Evolutionary conservation across 2,888 invertebrate species (phyloP), one percentile per base, ranked within the genome.

Genomic region (Lithodes maja): DNA sequence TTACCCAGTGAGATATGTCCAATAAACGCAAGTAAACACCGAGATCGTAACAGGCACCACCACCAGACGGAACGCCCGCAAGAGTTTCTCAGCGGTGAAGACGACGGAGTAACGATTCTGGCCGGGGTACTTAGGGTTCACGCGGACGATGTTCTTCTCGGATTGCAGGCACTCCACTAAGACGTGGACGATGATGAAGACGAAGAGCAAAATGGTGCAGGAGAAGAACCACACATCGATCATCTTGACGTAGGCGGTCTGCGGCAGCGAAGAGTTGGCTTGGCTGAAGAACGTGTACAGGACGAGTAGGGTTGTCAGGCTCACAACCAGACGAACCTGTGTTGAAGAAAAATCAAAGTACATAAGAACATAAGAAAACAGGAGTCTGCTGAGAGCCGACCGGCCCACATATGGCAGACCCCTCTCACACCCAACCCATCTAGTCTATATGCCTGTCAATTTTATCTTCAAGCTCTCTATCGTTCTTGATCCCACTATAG

Each of bases 171-270:
- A 12, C 74, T 83, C 83, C 53, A 84, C 75, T 2, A 77, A 54
- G 77, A 84, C 77, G 61, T 75, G 77, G 33, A 77, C n/a, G 33
- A 77, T 49, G 77, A 84, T 77, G 61, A 77, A 17, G 84, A n/a
- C n/a, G n/a, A n/a, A n/a, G n/a, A n/a, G n/a, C n/a, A n/a, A n/a
- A n/a, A n/a, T n/a, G n/a, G n/a, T 75, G 61, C 84, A 84, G 84
- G 50, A 84, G 84, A 84, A 77, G 77, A 84, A 84, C 75, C 75
- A 75, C 17, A 77, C n/a, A n/a, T n/a, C n/a, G n/a, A n/a, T n/a
- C n/a, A n/a, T n/a, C n/a, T n/a, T n/a, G n/a, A n/a, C n/a, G 49
- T 84, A 84, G 49, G 84, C 84, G 2, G 84, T 84, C n/a, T 84
- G 75, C 2, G 84, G 84, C 54, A 84, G 54, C 3, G 84, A 77